Conservation (phyloP, 2,888 invertebrate species). For the Girardia tigrina region DNA sequence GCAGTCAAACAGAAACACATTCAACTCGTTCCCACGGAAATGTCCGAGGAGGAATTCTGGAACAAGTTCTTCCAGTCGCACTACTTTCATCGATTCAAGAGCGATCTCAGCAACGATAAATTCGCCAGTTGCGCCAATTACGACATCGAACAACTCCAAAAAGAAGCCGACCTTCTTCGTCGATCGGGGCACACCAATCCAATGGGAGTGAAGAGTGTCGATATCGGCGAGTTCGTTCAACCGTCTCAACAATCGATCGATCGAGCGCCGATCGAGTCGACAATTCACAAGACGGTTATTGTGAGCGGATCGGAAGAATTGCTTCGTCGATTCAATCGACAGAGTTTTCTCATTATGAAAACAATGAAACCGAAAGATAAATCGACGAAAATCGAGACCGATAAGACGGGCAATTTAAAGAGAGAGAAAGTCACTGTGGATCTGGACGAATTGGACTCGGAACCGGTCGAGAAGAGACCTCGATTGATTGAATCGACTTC, state of each 20-base stretch:
- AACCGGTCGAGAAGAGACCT: too few species aligned
- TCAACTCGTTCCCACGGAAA: slow-evolving; percentile 83
- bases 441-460: not conserved
- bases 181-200: not conserved
- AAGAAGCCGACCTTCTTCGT: not conserved
- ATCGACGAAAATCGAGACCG: too few species aligned
- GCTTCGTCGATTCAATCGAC: not conserved
- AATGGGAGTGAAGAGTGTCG: not conserved
- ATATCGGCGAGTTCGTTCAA: not conserved
- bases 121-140: not conserved
- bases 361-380: not conserved
- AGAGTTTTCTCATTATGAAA: not conserved
- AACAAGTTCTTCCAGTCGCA: slow-evolving; percentile 98
- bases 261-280: not conserved
- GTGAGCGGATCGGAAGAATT: not conserved
- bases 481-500: not conserved
- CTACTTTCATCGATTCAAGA: slow-evolving; percentile 58
- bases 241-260: too few species aligned
- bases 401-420: too few species aligned
- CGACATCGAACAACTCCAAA: not conserved
- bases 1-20: slow-evolving; percentile 88
- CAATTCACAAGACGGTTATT: not conserved
- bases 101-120: slow-evolving; percentile 1
- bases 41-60: slow-evolving; percentile 95
- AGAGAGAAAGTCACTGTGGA: not conserved